Percentiles rank a stretch among this genome's conserved stretches.
These are phyloP conservation scores for Stichodactyla helianthus DNA, from an alignment of 64 coral and sea anemone species.

Conservation along the genomic window DNA sequence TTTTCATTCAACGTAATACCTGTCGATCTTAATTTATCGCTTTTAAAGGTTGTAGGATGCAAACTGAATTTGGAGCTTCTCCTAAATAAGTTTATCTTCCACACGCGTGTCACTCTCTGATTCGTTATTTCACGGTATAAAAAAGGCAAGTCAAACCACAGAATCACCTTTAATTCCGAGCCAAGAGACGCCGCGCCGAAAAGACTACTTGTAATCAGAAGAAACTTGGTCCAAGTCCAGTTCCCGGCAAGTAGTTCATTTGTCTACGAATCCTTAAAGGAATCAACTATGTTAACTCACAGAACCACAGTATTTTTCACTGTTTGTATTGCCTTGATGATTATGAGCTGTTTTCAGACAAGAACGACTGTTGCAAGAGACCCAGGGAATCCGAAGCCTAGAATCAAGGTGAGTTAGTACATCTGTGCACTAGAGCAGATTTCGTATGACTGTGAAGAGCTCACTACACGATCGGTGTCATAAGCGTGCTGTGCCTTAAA, in stretches of 20 bases:
- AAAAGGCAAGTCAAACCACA: conserved; percentile 6
- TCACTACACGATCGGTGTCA: no score
- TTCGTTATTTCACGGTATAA: conserved; percentile 3
- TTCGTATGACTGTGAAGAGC: no score
- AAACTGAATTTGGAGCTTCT: not conserved
- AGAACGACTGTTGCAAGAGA: not conserved
- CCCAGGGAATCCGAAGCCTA: not conserved
- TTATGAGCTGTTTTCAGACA: not conserved
- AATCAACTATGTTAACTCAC: not conserved
- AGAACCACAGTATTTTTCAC: not conserved
- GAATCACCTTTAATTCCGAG: not conserved
- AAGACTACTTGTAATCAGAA: not conserved
- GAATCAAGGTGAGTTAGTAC: not conserved
- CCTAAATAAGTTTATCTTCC: not conserved
- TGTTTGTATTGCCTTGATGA: not conserved
- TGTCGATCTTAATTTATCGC: not conserved
- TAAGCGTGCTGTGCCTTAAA: no score
- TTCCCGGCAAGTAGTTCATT: not conserved
- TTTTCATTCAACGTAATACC: not conserved
- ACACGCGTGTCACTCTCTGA: not conserved
- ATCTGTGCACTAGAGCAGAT: no score
- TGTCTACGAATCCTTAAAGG: not conserved
- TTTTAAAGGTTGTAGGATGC: not conserved
- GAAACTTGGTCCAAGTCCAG: no score
- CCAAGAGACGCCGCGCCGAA: not conserved